Evolutionary conservation across 2,888 invertebrate genomes (phyloP).

Genomic region (Antitype chi): DNA sequence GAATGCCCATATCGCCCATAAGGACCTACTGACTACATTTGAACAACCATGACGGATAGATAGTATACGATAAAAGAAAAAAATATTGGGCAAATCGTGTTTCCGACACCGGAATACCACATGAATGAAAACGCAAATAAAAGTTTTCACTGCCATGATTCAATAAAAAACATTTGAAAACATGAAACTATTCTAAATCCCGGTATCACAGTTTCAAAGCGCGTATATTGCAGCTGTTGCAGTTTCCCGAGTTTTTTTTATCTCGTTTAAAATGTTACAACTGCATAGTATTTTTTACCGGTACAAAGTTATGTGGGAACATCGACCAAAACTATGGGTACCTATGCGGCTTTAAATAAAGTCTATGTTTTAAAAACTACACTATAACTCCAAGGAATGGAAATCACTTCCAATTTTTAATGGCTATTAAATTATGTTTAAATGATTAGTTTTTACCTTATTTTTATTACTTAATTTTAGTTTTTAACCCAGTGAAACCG

Average conservation of each 20-base stretch:
- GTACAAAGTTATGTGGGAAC: not conserved
- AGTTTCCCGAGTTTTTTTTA: constrained; percentile 20
- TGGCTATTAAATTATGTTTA: too few species aligned
- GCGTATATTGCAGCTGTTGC: constrained; percentile 41
- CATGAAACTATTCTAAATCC: constrained; percentile 23
- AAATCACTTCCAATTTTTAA: too few species aligned
- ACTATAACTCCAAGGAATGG: too few species aligned
- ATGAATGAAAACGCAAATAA: constrained; percentile 5
- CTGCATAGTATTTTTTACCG: not conserved
- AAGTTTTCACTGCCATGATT: constrained; percentile 19
- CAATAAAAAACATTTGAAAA: constrained; percentile 28
- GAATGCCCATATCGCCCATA: not conserved
- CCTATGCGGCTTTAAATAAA: not conserved
- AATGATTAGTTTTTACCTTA: too few species aligned
- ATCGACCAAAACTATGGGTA: not conserved
- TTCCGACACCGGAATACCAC: not conserved
- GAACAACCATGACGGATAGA: not conserved
- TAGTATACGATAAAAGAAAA: too few species aligned
- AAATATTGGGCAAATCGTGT: not conserved
- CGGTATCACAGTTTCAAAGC: constrained; percentile 17
- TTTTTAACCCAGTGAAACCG: too few species aligned
- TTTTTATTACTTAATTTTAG: too few species aligned
- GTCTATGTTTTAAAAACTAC: not conserved
- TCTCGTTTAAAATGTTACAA: constrained; percentile 21
- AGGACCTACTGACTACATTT: not conserved